Evolutionary conservation across 2,113 vertebrate genomes (phyloP).

Genomic region (Oenanthe oenanthe): DNA sequence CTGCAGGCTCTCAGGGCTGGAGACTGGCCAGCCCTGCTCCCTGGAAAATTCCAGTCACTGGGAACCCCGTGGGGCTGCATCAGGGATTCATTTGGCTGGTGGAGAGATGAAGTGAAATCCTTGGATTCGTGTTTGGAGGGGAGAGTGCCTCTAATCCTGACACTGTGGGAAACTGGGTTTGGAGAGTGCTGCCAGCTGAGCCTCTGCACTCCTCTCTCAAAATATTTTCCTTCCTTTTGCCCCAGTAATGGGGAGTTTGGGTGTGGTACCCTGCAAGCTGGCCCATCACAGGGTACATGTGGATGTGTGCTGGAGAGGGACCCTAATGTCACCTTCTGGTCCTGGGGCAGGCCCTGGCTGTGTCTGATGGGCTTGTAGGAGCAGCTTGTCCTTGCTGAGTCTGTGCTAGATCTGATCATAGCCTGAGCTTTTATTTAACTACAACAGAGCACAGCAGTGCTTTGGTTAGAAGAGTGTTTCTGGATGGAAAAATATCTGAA

Average conservation of each 20-base stretch:
- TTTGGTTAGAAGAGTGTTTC: background rate
- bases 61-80: background rate
- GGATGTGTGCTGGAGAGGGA: background rate
- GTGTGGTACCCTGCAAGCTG: background rate
- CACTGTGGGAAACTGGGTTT: background rate
- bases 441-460: background rate
- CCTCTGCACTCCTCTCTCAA: background rate
- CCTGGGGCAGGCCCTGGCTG: background rate
- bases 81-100: background rate
- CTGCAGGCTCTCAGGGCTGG: background rate
- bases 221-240: background rate
- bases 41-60: rapidly evolving
- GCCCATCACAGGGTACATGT: rapidly evolving
- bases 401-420: background rate
- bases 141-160: background rate
- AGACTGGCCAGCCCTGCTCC: background rate
- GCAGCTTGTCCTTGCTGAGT: rapidly evolving
- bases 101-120: background rate
- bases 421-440: background rate
- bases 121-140: background rate
- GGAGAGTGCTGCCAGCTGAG: background rate
- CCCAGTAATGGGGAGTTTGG: rapidly evolving
- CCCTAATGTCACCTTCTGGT: rapidly evolving
- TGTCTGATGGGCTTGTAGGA: background rate
- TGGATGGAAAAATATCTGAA: rapidly evolving